A percentile compares a stretch with the other conserved stretches of the same genome.
Evolutionary conservation across 2,113 vertebrate genomes (phyloP).

Genomic region (Dascyllus trimaculatus): DNA sequence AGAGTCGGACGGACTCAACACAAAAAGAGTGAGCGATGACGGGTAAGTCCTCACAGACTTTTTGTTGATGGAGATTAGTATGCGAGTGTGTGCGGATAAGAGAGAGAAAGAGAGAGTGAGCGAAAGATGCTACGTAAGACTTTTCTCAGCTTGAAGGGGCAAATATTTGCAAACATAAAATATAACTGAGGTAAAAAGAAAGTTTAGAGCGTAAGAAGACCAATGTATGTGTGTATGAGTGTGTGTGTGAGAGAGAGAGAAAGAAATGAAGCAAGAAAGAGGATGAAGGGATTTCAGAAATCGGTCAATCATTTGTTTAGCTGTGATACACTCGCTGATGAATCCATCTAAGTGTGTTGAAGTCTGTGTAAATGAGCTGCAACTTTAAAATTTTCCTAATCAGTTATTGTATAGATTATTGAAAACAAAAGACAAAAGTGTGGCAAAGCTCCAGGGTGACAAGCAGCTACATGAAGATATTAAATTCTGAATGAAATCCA

Average conservation of each 20-base stretch:
- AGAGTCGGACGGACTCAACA: constrained; percentile 55
- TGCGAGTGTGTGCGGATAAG: neutral
- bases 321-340: neutral
- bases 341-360: neutral
- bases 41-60: constrained; percentile 64
- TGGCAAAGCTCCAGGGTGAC: no score
- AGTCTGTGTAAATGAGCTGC: neutral
- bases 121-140: neutral
- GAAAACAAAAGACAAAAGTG: no score
- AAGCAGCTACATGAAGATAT: no score
- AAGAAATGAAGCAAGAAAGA: neutral
- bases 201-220: neutral
- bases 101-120: neutral
- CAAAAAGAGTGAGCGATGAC: constrained; percentile 56
- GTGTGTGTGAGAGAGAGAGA: neutral
- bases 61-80: neutral
- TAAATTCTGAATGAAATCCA: no score
- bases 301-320: no score
- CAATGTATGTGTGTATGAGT: neutral
- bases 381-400: no score
- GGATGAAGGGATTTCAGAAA: neutral
- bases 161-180: neutral
- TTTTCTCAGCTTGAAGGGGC: neutral
- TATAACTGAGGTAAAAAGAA: neutral
- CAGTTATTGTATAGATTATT: no score